Conservation (phyloP, 92 coral and sea anemone species). For the Bergia puertoricense region DNA sequence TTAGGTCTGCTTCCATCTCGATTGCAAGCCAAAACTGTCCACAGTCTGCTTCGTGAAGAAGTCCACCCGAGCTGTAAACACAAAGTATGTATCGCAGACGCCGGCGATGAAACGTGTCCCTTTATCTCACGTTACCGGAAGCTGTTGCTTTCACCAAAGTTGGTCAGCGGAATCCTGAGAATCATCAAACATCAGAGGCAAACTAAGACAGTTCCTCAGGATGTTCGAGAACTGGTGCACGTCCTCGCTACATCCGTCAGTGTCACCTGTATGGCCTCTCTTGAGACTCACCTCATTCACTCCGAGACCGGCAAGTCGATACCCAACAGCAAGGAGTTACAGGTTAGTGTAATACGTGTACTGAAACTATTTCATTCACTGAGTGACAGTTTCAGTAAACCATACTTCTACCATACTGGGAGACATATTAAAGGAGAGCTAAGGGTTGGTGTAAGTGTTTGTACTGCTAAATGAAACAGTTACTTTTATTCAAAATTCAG, state of each 20-base stretch:
- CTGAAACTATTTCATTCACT: background rate
- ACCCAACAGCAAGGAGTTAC: constrained; percentile 67
- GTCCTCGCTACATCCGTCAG: constrained; percentile 66
- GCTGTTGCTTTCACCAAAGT: constrained; percentile 77
- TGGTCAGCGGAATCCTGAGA: constrained; percentile 82
- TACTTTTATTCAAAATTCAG: background rate
- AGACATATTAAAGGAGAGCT: background rate
- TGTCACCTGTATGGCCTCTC: constrained; percentile 83
- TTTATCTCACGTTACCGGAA: constrained; percentile 74
- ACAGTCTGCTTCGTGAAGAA: constrained; percentile 80
- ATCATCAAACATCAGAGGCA: constrained; percentile 90
- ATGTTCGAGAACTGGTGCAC: constrained; percentile 79
- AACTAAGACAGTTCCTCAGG: constrained; percentile 85
- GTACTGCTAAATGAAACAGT: too few species aligned
- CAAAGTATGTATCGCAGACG: constrained; percentile 77
- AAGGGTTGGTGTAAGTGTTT: background rate
- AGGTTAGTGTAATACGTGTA: constrained; percentile 5
- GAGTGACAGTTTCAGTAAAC: background rate
- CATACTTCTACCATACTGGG: background rate
- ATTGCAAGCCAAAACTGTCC: constrained; percentile 81
- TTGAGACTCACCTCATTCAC: constrained; percentile 81
- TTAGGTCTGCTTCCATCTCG: constrained; percentile 83
- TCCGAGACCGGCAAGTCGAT: constrained; percentile 75
- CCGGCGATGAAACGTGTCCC: constrained; percentile 61
- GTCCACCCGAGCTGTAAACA: constrained; percentile 87